Conservation (phyloP, 2,113 vertebrate species). For the Lethenteron camtschaticum region DNA sequence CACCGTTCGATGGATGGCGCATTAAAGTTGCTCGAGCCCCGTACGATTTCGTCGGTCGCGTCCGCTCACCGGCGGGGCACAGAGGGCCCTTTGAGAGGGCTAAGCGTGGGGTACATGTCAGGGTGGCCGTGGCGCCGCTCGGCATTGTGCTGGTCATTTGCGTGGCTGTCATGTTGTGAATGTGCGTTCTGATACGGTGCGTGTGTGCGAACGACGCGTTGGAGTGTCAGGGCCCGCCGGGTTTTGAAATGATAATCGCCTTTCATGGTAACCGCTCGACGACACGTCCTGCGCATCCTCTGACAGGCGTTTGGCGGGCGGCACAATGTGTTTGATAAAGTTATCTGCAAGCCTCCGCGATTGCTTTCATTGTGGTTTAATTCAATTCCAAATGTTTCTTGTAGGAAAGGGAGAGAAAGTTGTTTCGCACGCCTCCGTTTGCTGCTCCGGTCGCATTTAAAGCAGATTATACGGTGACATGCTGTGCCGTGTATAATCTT, state of each 20-base stretch:
- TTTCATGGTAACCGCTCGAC: neutral
- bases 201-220: neutral
- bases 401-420: no score
- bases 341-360: neutral
- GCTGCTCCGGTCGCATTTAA: neutral
- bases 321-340: neutral
- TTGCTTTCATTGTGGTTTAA: neutral
- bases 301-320: neutral
- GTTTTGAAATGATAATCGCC: slow-evolving; percentile 5
- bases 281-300: neutral
- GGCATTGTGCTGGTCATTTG: neutral
- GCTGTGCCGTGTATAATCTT: slow-evolving; percentile 1
- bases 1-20: no score
- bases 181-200: neutral
- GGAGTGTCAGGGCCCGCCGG: neutral
- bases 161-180: neutral
- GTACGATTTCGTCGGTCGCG: no score
- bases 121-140: neutral
- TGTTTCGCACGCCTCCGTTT: neutral
- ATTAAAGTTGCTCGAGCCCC: no score
- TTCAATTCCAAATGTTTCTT: neutral
- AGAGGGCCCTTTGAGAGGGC: neutral
- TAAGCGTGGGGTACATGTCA: neutral
- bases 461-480: slow-evolving; percentile 2
- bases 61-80: no score